Evolutionary conservation across 2,888 invertebrate species (phyloP), one percentile per base, ranked within the genome.

Genomic region (Drosophila tanythrix): DNA sequence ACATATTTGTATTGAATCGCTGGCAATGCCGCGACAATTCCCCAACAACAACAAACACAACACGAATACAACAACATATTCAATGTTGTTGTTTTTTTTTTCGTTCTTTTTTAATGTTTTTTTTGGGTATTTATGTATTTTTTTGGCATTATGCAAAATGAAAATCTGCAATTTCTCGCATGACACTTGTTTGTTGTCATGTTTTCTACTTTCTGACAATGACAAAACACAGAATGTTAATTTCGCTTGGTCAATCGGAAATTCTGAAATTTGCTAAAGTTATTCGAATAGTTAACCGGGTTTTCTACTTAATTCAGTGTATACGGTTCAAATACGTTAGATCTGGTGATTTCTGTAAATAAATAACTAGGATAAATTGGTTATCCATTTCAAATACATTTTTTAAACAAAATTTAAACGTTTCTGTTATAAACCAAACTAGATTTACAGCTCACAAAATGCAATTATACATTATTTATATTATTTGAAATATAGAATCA

Each of bases 101-200:
- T 11, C 2, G 7, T 21, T 15, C 21, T 35, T 25, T 53, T 15
- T 33, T 10, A 3, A 10, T 8, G 2, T 6, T 55, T 51, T 61
- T 55, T 72, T 33, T 4, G 27, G 27, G 15, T 40, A 15, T 56
- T 56, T n/a, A 13, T 29, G 33, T 31, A 53, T 60, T 46, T 55
- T 62, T 58, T 40, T 74, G 68, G 65, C 67, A 82, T 82, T 86
- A 83, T 90, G 84, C 74, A 78, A 89, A 90, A 86, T 73, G 79
- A 80, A 88, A 90, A 89, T 90, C 87, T 81, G 88, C 77, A 78
- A 72, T 79, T 83, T 78, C 79, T 83, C 61, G 79, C 63, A 29
- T 76, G 84, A 90, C 90, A 89, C 76, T 87, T 87, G 90, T 87
- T 90, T 63, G 75, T 75, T 87, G 87, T 86, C 87, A 87, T 90